phyloP scores from a whole-genome alignment of 2,888 invertebrate species.

The Geophilus truncorum region DNA sequence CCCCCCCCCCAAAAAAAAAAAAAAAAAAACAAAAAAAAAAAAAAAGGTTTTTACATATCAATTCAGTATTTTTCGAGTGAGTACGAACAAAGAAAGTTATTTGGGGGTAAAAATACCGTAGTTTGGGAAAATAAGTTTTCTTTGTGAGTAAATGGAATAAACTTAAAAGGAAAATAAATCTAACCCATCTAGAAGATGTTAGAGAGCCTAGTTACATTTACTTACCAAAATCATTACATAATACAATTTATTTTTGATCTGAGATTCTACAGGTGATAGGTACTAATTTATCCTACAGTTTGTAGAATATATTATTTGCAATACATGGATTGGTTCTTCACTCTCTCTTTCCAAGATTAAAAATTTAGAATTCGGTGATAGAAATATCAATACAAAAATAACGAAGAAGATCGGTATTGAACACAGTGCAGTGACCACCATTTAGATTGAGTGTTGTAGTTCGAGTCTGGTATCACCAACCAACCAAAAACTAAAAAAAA shows the following conservation, averaged over 20 bases:
- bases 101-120: too few relatives aligned
- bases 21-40: neutral
- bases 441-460: neutral
- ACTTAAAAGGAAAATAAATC: too few relatives aligned
- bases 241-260: neutral
- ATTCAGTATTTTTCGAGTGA: too few relatives aligned
- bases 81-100: too few relatives aligned
- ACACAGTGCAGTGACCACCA: slow-evolving; percentile 75
- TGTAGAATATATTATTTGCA: neutral
- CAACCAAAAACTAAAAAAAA: slow-evolving; percentile 56
- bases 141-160: too few relatives aligned
- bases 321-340: neutral
- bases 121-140: too few relatives aligned
- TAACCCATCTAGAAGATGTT: too few relatives aligned
- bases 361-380: slow-evolving; percentile 86
- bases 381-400: slow-evolving; percentile 66
- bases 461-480: slow-evolving; percentile 59
- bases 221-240: neutral
- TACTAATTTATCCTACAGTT: neutral
- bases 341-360: slow-evolving; percentile 55
- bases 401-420: slow-evolving; percentile 83
- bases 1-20: too few relatives aligned
- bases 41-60: too few relatives aligned
- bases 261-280: neutral
- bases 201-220: too few relatives aligned